Evolutionary conservation across 1,140 invertebrate genomes (phyloP).

Genomic region (Gerris buenoi): DNA sequence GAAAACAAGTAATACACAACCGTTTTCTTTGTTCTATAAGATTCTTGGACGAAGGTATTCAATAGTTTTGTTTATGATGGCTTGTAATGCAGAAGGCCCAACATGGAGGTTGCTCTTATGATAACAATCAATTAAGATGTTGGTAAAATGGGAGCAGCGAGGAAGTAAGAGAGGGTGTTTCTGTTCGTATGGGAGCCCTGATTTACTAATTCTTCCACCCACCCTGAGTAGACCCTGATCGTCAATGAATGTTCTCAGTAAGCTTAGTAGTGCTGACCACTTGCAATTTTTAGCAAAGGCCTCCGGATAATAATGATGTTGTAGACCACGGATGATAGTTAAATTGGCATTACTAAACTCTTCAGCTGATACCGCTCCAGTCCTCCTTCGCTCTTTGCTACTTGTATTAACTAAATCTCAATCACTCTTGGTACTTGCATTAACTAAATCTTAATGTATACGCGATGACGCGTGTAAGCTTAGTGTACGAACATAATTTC

Average conservation of each 20-base stretch:
- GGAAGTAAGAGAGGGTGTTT: constrained; percentile 19
- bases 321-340: background rate
- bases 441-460: too few relatives aligned
- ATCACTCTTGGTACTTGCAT: too few relatives aligned
- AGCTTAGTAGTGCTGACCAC: background rate
- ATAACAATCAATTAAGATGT: constrained; percentile 23
- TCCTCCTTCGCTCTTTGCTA: too few relatives aligned
- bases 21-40: constrained; percentile 17
- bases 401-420: too few relatives aligned
- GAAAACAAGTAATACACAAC: constrained; percentile 23
- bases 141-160: constrained; percentile 22
- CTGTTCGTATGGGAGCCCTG: constrained; percentile 2
- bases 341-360: background rate
- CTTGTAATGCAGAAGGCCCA: constrained; percentile 20
- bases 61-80: constrained; percentile 23
- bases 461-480: too few relatives aligned
- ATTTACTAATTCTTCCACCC: constrained; percentile 15
- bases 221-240: constrained; percentile 13
- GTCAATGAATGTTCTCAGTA: constrained; percentile 14
- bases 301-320: background rate
- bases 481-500: too few relatives aligned
- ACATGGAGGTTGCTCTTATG: constrained; percentile 24
- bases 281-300: background rate
- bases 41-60: constrained; percentile 21
- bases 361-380: background rate